A percentile compares a stretch with the other conserved stretches of the same genome.
Conservation (phyloP, 2,797 vertebrate species). For the Acrossocheilus fasciatus region DNA sequence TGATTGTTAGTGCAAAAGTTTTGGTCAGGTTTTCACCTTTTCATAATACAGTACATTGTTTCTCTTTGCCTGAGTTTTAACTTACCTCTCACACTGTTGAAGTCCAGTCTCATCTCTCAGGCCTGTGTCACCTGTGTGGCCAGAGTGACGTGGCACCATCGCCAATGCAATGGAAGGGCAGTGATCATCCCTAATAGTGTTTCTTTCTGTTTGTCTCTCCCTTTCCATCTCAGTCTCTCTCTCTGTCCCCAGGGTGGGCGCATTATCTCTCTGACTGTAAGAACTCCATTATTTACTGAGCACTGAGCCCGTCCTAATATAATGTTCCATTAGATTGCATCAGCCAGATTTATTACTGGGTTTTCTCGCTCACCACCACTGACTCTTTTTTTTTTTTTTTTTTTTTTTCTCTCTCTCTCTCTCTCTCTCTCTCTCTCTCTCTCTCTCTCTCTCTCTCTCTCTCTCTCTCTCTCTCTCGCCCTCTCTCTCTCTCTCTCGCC, state of each 20-base stretch:
- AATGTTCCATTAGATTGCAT: slow-evolving; percentile 72
- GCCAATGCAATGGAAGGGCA: slow-evolving; percentile 5
- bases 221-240: slow-evolving; percentile 10
- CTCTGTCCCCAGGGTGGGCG: slow-evolving; percentile 51
- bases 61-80: not conserved
- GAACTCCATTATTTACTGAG: slow-evolving; percentile 68
- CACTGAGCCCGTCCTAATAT: slow-evolving; percentile 63
- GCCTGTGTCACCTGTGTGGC: not conserved
- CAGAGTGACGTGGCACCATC: not conserved
- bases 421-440: too few species aligned
- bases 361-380: slow-evolving; percentile 44
- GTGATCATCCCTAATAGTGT: slow-evolving; percentile 50
- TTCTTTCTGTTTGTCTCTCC: slow-evolving; percentile 16
- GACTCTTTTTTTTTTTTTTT: slow-evolving; percentile 5
- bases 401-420: too few species aligned
- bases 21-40: not conserved
- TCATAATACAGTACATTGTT: not conserved
- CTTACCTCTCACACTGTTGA: not conserved
- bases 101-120: not conserved
- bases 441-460: too few species aligned
- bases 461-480: too few species aligned
- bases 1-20: not conserved
- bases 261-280: slow-evolving; percentile 68
- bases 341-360: slow-evolving; percentile 66
- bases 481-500: slow-evolving; percentile 18